These are phyloP conservation scores for Opisthocomus hoazin DNA, from an alignment of 2,113 vertebrate genomes.

Conservation along the genomic window DNA sequence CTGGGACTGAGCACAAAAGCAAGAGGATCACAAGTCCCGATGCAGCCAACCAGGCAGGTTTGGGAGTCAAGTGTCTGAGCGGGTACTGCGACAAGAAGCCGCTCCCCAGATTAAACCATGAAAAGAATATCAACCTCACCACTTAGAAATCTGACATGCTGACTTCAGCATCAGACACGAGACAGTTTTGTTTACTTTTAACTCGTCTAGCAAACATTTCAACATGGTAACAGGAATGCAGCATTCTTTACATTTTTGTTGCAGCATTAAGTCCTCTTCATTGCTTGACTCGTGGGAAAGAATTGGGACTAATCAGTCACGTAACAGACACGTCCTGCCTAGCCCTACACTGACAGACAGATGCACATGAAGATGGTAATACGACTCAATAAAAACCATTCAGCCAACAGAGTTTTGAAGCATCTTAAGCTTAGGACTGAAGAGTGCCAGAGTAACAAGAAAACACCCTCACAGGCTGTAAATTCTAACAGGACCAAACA, in stretches of 20 bases:
- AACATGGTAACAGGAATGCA: background rate
- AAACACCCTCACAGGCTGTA: background rate
- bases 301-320: background rate
- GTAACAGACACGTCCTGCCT: background rate
- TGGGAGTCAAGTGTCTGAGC: background rate
- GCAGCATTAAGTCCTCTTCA: background rate
- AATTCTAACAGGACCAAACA: background rate
- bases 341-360: background rate
- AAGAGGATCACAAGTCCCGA: background rate
- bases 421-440: background rate
- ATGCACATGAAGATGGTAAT: background rate
- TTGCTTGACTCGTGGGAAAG: background rate
- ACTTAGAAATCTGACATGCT: background rate
- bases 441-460: background rate
- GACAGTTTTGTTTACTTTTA: background rate
- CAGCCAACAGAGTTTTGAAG: background rate
- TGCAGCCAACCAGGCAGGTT: background rate
- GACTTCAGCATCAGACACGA: background rate
- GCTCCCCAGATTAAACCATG: background rate
- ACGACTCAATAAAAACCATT: background rate
- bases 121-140: background rate
- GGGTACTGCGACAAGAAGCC: accelerated
- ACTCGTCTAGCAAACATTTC: background rate
- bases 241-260: background rate
- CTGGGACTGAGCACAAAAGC: background rate